Conservation (phyloP, 2,113 vertebrate genomes). For the Fulmarus glacialis region DNA sequence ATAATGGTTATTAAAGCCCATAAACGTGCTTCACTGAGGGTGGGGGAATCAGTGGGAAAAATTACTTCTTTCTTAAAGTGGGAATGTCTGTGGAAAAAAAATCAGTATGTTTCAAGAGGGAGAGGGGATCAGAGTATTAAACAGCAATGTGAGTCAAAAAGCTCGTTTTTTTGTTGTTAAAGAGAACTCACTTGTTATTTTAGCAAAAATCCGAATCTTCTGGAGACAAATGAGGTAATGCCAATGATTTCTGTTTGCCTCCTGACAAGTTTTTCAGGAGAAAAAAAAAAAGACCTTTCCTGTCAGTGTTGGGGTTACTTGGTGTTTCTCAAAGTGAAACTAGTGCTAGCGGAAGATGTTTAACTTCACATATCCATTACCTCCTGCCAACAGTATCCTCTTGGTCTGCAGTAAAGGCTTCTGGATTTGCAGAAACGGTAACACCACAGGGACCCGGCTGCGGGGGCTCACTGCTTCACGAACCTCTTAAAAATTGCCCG, state of each 20-base stretch:
- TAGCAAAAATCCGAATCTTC: background rate
- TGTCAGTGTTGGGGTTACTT: background rate
- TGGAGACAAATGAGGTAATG: background rate
- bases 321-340: background rate
- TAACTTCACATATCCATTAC: background rate
- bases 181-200: background rate
- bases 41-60: background rate
- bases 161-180: background rate
- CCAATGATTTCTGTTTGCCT: background rate
- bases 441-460: fast-evolving
- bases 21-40: background rate
- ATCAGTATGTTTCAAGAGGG: background rate
- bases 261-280: background rate
- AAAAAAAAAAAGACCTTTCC: background rate
- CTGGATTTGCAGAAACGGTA: background rate
- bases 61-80: background rate
- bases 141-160: background rate
- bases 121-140: background rate
- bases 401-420: background rate
- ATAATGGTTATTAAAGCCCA: background rate
- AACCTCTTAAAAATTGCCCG: background rate
- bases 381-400: background rate
- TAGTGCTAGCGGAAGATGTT: background rate
- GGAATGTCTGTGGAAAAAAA: background rate
- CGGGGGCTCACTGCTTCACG: background rate